Conservation (phyloP, 2,113 vertebrate genomes). For the Planiliza haematocheilus region DNA sequence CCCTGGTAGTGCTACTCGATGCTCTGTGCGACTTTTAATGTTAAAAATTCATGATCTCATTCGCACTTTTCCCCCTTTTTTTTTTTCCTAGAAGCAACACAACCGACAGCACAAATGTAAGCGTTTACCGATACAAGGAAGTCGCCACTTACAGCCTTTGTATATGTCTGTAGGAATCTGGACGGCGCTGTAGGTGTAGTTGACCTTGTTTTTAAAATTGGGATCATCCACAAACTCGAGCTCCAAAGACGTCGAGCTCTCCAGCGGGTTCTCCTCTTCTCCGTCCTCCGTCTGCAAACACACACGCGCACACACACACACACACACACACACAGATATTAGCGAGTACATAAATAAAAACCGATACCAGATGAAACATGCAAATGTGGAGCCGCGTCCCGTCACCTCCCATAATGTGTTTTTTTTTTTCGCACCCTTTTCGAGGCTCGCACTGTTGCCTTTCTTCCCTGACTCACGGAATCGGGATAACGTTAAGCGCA, state of each 20-base stretch:
- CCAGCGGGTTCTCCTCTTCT: slow-evolving; percentile 87
- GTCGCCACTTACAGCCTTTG: slow-evolving; percentile 94
- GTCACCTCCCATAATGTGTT: slow-evolving; percentile 20
- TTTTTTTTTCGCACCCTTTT: no score
- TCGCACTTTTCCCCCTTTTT: no score
- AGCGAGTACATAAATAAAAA: slow-evolving; percentile 47
- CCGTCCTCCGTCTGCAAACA: slow-evolving; percentile 87
- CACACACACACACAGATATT: slow-evolving; percentile 47
- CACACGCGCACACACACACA: slow-evolving; percentile 44
- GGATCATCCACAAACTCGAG: slow-evolving; percentile 93
- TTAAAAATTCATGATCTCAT: not conserved
- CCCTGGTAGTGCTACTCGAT: not conserved
- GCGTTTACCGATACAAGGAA: not conserved
- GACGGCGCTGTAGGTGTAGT: slow-evolving; percentile 95
- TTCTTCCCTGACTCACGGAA: slow-evolving; percentile 1
- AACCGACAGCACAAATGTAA: not conserved
- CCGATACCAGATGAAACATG: slow-evolving; percentile 2
- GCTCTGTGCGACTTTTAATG: not conserved
- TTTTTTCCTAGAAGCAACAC: no score
- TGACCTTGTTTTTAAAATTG: slow-evolving; percentile 98
- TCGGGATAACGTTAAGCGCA: slow-evolving; percentile 24
- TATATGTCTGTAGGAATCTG: slow-evolving; percentile 99
- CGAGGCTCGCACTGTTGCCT: not conserved
- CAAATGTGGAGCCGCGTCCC: slow-evolving; percentile 25
- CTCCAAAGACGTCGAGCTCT: slow-evolving; percentile 87